A percentile compares a stretch with the other conserved stretches of the same genome.
Evolutionary conservation across 2,797 vertebrate species (phyloP).

Genomic region (Glyptemys insculpta): DNA sequence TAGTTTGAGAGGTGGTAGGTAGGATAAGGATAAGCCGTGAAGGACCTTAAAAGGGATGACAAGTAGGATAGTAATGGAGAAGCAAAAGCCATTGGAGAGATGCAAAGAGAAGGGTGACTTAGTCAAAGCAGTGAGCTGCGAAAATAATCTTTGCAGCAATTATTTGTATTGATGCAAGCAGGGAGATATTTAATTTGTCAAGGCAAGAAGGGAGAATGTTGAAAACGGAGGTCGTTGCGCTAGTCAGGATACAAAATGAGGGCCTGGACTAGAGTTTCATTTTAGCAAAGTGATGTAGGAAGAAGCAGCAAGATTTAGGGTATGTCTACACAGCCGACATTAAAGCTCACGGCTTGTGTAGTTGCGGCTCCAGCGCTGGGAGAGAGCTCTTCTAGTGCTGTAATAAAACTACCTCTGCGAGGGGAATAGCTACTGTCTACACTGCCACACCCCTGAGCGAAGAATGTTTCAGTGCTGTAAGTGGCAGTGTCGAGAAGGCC

Average conservation of each 20-base stretch:
- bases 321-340: too few species aligned
- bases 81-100: neutral
- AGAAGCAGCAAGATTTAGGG: neutral
- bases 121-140: accelerated
- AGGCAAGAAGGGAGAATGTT: neutral
- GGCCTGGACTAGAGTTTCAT: neutral
- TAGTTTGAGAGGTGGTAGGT: neutral
- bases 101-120: neutral
- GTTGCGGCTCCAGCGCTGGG: too few species aligned
- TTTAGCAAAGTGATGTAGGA: neutral
- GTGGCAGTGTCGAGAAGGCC: too few species aligned
- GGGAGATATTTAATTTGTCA: neutral
- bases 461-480: too few species aligned
- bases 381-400: too few species aligned
- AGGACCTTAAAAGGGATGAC: neutral
- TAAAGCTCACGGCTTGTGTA: too few species aligned
- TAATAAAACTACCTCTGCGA: too few species aligned
- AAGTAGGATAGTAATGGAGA: neutral
- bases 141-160: neutral
- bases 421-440: too few species aligned
- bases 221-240: neutral
- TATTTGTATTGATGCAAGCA: neutral
- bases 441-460: too few species aligned
- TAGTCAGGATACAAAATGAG: neutral
- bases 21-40: neutral